phyloP scores from a whole-genome alignment of 2,113 vertebrate species.

The Grus americana region DNA sequence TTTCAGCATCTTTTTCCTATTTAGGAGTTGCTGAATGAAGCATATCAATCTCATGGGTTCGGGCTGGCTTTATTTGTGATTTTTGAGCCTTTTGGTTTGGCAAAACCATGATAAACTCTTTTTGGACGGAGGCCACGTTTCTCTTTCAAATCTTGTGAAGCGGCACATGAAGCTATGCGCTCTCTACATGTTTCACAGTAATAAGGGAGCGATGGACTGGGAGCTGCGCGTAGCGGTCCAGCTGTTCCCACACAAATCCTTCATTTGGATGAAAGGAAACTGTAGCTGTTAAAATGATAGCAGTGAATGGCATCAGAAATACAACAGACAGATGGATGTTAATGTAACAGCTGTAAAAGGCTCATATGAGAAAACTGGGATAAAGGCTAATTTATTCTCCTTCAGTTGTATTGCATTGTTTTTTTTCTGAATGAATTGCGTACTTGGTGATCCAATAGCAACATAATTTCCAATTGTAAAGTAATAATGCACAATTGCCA shows the following conservation, averaged over 20 bases:
- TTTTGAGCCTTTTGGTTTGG: conserved; percentile 21
- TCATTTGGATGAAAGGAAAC: conserved; percentile 33
- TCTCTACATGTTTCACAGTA: background rate
- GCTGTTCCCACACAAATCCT: conserved; percentile 52
- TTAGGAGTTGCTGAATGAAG: conserved; percentile 8
- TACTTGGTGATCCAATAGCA: background rate
- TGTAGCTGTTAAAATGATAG: background rate
- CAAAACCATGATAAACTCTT: background rate
- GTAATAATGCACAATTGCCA: conserved; percentile 28
- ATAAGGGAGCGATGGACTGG: background rate
- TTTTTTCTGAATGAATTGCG: conserved; percentile 10
- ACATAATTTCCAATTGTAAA: conserved; percentile 24
- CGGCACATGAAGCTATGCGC: background rate
- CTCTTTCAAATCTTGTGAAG: background rate
- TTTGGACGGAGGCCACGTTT: background rate
- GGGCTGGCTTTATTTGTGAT: background rate
- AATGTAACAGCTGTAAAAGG: conserved; percentile 51
- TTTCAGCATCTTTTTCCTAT: conserved; percentile 23
- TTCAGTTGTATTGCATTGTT: conserved; percentile 16
- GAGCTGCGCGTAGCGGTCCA: background rate
- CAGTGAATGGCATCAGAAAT: conserved; percentile 22
- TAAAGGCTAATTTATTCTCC: conserved; percentile 46
- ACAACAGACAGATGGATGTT: conserved; percentile 19
- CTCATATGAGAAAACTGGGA: background rate
- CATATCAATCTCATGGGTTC: background rate